These are phyloP conservation scores for Drosophila nigrodunni DNA, from an alignment of 1,140 invertebrate species.

Conservation along the genomic window DNA sequence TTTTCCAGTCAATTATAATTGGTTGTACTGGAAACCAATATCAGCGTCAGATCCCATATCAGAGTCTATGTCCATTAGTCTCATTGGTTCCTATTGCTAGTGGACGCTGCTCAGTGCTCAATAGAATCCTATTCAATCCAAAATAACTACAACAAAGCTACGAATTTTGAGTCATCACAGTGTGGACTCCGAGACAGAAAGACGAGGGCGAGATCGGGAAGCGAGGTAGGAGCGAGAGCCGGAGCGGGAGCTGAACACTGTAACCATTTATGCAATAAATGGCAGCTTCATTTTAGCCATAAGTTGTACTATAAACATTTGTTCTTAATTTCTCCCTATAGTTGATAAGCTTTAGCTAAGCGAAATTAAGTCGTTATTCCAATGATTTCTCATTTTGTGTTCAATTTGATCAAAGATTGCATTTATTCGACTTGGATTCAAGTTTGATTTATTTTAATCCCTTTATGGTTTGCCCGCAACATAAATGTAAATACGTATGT, in stretches of 20 bases:
- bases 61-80: conserved; percentile 87
- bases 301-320: neutral
- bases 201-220: conserved; percentile 29
- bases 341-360: conserved; percentile 30
- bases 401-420: conserved; percentile 19
- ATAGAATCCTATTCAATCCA: conserved; percentile 1
- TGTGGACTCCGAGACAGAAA: neutral
- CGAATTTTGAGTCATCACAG: conserved; percentile 14
- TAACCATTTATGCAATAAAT: conserved; percentile 34
- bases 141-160: conserved; percentile 24
- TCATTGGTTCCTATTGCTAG: conserved; percentile 89
- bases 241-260: conserved; percentile 16
- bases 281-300: conserved; percentile 15
- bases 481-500: conserved; percentile 26
- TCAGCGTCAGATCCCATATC: conserved; percentile 87
- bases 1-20: conserved; percentile 90
- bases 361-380: neutral
- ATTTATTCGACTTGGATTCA: conserved; percentile 39
- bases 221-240: neutral
- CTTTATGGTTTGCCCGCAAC: neutral
- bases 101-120: neutral
- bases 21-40: conserved; percentile 91
- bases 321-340: conserved; percentile 26
- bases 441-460: conserved; percentile 19
- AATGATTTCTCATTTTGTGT: conserved; percentile 32